Percentiles rank a stretch among this genome's conserved stretches.
phyloP scores from a whole-genome alignment of 37 sponge, comb jelly and placozoan genomes.

The Hexactinellida sp. region DNA sequence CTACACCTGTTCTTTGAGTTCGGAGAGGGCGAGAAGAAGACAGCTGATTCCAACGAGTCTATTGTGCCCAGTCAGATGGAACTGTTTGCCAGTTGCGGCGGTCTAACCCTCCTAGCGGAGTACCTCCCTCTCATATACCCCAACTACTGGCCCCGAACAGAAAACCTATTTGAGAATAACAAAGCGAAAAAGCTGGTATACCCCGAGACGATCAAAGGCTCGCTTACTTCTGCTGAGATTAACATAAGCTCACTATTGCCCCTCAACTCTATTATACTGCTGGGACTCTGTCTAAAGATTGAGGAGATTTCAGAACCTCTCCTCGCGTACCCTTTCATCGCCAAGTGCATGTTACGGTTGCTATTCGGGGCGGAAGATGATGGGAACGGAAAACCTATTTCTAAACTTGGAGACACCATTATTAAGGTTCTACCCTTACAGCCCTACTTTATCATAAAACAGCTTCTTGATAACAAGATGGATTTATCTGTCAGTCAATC shows the following conservation, averaged over 20 bases:
- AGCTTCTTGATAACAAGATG: slow-evolving; percentile 14
- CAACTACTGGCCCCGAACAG: slow-evolving; percentile 30
- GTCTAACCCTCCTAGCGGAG: slow-evolving; percentile 22
- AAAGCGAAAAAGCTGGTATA: background rate
- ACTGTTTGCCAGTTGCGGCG: slow-evolving; percentile 24
- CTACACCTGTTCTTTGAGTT: background rate
- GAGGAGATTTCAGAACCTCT: slow-evolving; percentile 21
- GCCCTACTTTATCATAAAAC: slow-evolving; percentile 35
- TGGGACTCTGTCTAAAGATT: slow-evolving; percentile 42
- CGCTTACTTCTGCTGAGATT: background rate
- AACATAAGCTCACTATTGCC: slow-evolving; percentile 26
- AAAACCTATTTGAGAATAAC: slow-evolving; percentile 6
- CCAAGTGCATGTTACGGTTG: slow-evolving; percentile 30
- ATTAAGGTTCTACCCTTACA: slow-evolving; percentile 27
- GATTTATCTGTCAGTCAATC: background rate
- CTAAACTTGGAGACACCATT: background rate
- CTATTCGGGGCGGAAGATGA: slow-evolving; percentile 35
- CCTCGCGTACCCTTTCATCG: background rate
- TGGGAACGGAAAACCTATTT: slow-evolving; percentile 2
- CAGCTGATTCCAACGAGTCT: background rate
- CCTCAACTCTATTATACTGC: slow-evolving; percentile 37
- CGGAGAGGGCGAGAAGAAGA: slow-evolving; percentile 2
- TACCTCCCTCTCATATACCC: slow-evolving; percentile 43
- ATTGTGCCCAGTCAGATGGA: slow-evolving; percentile 20
- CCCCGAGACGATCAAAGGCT: background rate